These are phyloP conservation scores for Umimayanthus kanabou DNA, from an alignment of 92 coral and sea anemone species.

Conservation along the genomic window DNA sequence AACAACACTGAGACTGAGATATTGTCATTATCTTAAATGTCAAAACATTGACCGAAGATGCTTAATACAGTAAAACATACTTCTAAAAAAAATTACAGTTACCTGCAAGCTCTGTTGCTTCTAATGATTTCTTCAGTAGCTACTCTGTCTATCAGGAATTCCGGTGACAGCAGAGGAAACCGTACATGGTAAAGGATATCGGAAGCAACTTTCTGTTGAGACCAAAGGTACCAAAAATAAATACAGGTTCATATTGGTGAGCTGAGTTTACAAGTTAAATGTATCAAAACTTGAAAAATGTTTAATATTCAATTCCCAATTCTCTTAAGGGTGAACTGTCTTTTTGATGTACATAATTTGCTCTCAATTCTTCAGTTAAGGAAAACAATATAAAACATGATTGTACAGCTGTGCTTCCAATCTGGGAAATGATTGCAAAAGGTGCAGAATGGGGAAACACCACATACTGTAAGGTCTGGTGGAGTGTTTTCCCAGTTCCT, in stretches of 20 bases:
- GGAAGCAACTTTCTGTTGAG: constrained; percentile 71
- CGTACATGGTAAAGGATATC: constrained; percentile 87
- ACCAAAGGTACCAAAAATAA: neutral
- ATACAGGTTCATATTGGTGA: neutral
- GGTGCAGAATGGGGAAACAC: too few relatives aligned
- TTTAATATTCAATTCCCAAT: too few relatives aligned
- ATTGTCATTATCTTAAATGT: neutral
- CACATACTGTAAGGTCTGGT: too few relatives aligned
- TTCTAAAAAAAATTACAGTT: neutral
- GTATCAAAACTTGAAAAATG: too few relatives aligned
- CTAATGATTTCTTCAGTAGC: constrained; percentile 88
- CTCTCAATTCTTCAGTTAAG: too few relatives aligned
- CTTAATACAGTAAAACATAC: neutral
- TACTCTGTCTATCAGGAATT: constrained; percentile 91
- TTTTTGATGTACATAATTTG: too few relatives aligned
- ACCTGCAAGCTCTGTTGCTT: constrained; percentile 84
- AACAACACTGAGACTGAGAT: neutral
- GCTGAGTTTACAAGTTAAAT: neutral
- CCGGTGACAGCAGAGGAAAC: constrained; percentile 82
- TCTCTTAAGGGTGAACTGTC: too few relatives aligned
- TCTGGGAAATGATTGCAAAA: too few relatives aligned
- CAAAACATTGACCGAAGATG: neutral
- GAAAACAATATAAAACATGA: too few relatives aligned
- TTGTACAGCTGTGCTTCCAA: too few relatives aligned
- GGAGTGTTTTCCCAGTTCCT: too few relatives aligned